Percentiles rank a stretch among this genome's conserved stretches.
phyloP scores from a whole-genome alignment of 2,113 vertebrate species.

The Siniperca chuatsi region DNA sequence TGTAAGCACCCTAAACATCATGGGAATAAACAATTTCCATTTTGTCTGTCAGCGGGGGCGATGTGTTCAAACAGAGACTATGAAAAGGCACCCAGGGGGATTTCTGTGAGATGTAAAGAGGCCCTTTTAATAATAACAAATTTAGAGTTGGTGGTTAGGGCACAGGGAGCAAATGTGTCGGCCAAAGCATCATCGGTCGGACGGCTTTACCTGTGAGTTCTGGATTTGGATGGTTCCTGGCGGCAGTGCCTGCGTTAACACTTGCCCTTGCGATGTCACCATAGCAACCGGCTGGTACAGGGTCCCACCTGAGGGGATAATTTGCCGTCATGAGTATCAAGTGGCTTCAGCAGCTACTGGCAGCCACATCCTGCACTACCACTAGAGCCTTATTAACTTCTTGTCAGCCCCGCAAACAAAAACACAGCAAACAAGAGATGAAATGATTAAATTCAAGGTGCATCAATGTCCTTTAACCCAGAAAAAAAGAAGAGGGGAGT shows the following conservation, averaged over 20 bases:
- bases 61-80: constrained; percentile 59
- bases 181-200: constrained; percentile 4
- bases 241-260: constrained; percentile 94
- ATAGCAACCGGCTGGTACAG: constrained; percentile 99
- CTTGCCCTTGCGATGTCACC: constrained; percentile 99
- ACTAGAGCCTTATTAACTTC: constrained; percentile 51
- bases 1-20: constrained; percentile 35
- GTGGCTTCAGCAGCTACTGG: constrained; percentile 58
- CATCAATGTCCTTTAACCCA: constrained; percentile 57
- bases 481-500: constrained; percentile 7
- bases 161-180: background rate
- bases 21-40: constrained; percentile 62
- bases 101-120: constrained; percentile 48
- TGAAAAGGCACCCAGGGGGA: constrained; percentile 36
- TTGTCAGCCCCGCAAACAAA: constrained; percentile 49
- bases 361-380: constrained; percentile 29
- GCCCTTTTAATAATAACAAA: constrained; percentile 59
- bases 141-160: constrained; percentile 29
- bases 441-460: constrained; percentile 64
- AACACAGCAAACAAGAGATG: constrained; percentile 45
- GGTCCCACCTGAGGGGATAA: constrained; percentile 91
- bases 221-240: constrained; percentile 97
- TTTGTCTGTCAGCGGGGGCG: constrained; percentile 56
- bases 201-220: constrained; percentile 92
- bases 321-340: constrained; percentile 72